These are phyloP conservation scores for Andrena chrysosceles DNA, from an alignment of 2,888 invertebrate genomes.

Conservation along the genomic window DNA sequence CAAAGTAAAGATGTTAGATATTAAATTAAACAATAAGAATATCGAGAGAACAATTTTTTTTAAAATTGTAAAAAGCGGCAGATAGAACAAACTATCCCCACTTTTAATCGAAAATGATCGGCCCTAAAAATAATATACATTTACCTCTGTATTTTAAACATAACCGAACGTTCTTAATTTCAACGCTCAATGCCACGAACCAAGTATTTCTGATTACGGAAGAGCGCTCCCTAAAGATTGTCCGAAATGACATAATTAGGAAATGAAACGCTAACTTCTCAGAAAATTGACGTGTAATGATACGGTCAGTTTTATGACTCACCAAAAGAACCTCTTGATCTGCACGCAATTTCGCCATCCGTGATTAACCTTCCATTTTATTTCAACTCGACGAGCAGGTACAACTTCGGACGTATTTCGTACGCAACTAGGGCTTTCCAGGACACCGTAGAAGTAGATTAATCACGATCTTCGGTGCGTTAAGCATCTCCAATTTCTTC, in stretches of 20 bases:
- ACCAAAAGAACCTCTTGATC: slow-evolving; percentile 24
- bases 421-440: slow-evolving; percentile 9
- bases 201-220: background rate
- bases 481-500: background rate
- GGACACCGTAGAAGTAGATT: slow-evolving; percentile 3
- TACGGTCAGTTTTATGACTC: slow-evolving; percentile 26
- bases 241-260: background rate
- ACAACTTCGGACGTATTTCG: slow-evolving; percentile 16
- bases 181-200: background rate
- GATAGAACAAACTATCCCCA: no score
- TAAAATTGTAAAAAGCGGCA: no score
- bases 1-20: no score
- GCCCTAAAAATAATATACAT: no score
- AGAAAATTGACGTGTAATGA: slow-evolving; percentile 30
- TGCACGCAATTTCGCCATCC: slow-evolving; percentile 17
- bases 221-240: background rate
- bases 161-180: no score
- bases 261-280: slow-evolving; percentile 28
- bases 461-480: slow-evolving; percentile 15
- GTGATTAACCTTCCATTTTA: background rate
- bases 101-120: no score
- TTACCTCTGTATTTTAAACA: no score
- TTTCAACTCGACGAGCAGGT: background rate
- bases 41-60: no score
- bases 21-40: no score